A percentile compares a stretch with the other conserved stretches of the same genome.
Conservation (phyloP, 2,797 vertebrate species). For the Pelobates cultripes region DNA sequence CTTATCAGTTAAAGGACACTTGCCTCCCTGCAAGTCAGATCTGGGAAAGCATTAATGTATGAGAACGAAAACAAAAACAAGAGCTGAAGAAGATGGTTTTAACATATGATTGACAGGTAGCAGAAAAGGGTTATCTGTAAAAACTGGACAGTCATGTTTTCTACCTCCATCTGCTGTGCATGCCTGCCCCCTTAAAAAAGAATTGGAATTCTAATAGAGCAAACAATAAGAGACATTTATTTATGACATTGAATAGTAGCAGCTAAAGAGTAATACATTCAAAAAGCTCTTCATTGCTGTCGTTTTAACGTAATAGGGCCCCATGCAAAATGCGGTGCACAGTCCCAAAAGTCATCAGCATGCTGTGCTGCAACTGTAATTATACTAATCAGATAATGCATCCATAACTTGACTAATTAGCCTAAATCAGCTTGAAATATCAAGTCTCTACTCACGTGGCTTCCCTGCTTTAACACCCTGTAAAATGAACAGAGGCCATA, state of each 20-base stretch:
- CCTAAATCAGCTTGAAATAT: constrained; percentile 54
- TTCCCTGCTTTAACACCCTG: background rate
- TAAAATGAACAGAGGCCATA: no score
- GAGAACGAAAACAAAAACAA: constrained; percentile 53
- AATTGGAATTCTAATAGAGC: background rate
- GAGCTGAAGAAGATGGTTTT: constrained; percentile 31
- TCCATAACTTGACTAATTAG: constrained; percentile 55
- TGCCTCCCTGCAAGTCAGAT: constrained; percentile 75
- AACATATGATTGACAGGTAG: constrained; percentile 40
- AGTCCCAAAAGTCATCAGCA: constrained; percentile 54
- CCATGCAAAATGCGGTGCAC: constrained; percentile 36
- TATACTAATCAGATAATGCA: constrained; percentile 55
- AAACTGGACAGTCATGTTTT: constrained; percentile 12
- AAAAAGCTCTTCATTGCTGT: background rate
- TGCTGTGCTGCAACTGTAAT: constrained; percentile 50
- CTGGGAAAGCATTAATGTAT: constrained; percentile 69
- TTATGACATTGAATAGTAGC: background rate
- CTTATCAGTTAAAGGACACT: constrained; percentile 89
- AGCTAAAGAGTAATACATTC: background rate
- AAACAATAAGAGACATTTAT: background rate
- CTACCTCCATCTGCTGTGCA: background rate
- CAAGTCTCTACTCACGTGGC: constrained; percentile 40
- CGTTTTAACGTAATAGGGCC: constrained; percentile 36
- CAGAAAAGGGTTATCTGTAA: constrained; percentile 34
- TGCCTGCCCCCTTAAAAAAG: background rate